phyloP scores from a whole-genome alignment of 2,113 vertebrate genomes.

The Rhinogobius similis region DNA sequence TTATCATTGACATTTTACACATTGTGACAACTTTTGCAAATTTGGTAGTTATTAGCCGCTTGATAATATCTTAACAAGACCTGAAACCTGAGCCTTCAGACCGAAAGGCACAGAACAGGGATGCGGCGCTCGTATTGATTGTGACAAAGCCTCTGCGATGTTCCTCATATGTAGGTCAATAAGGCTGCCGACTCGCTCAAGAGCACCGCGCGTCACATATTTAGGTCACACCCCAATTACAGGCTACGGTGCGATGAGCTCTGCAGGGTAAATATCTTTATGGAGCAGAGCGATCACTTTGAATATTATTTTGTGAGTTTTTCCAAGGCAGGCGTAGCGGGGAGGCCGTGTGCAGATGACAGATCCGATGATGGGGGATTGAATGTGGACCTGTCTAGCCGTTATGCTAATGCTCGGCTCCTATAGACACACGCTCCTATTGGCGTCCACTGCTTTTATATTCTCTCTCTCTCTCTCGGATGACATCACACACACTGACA shows the following conservation, averaged over 20 bases:
- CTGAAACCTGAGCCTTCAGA: conserved; percentile 6
- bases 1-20: background rate
- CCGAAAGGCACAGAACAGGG: conserved; percentile 30
- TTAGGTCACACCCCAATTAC: conserved; percentile 80
- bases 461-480: conserved; percentile 30
- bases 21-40: background rate
- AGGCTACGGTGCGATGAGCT: conserved; percentile 62
- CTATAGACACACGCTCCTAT: conserved; percentile 54
- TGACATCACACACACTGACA: conserved; percentile 59
- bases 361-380: conserved; percentile 63
- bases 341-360: conserved; percentile 45
- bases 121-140: conserved; percentile 59
- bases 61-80: conserved; percentile 1
- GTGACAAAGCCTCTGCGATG: conserved; percentile 54
- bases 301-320: conserved; percentile 59
- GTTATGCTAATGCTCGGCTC: conserved; percentile 75
- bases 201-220: conserved; percentile 72
- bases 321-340: conserved; percentile 13
- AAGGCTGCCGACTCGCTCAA: conserved; percentile 70
- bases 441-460: conserved; percentile 46
- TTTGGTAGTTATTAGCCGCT: background rate
- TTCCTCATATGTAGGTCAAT: conserved; percentile 76
- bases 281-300: conserved; percentile 65
- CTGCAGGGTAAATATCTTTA: conserved; percentile 65
- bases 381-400: conserved; percentile 74